Evolutionary conservation across 2,888 invertebrate species (phyloP), one percentile per base, ranked within the genome.

Genomic region (Notocelia uddmanniana): DNA sequence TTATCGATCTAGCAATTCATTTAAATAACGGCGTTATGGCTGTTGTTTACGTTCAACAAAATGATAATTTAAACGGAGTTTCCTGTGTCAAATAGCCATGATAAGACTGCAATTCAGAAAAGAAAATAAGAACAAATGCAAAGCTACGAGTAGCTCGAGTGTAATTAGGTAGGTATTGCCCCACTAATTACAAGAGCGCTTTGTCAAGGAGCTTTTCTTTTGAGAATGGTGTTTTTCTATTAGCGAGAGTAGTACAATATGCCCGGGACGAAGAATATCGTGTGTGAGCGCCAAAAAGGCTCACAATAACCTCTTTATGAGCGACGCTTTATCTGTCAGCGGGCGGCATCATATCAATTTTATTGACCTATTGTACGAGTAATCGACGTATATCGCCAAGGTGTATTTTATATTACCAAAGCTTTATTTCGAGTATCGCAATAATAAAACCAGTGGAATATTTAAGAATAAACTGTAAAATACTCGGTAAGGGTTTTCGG

Each of bases 321-420:
- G 76, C 75, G 74, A 75, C 83, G 83, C 80, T 89, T 86, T 86
- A 89, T 88, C 86, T 85, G 85, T 77, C 91, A 88, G 87, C 89
- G 84, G 90, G 90, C 76, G 88, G 88, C 80, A 78, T 77, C 81
- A 79, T 88, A 79, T 78, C 79, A 76, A 77, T 78, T 80, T 80
- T 81, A 82, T 80, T 80, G 76, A 75, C 68, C 78, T 71, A 81
- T 84, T 81, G 83, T 81, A 76, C 75, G 79, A 77, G 73, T 77
- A 78, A 80, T 79, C 76, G 74, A 69, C 74, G 71, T 73, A 76
- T 80, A 81, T 79, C 50, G n/a, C 41, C 52, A 66, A 67, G 67
- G 62, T 67, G 55, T 72, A 58, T 68, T 69, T 48, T 63, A 55
- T 69, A 50, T 63, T 55, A 45, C 48, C n/a, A 55, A 48, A n/a